Evolutionary conservation across 1,140 invertebrate species (phyloP).

Genomic region (Acyrthosiphon pisum): DNA sequence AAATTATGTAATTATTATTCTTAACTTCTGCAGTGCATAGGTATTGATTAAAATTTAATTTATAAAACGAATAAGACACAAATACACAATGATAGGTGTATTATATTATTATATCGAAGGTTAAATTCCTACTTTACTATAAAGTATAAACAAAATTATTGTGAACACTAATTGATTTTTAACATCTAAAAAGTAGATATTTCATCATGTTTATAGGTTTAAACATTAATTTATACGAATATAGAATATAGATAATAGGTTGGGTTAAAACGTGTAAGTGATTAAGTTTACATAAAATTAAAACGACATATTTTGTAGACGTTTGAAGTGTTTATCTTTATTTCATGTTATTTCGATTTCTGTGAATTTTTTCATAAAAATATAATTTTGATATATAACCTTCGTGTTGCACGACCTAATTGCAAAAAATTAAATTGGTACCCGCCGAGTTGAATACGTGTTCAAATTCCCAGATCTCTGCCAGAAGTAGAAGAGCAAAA

Average conservation of each 20-base stretch:
- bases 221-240: neutral
- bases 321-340: too few relatives aligned
- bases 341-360: too few relatives aligned
- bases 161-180: neutral
- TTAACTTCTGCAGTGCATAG: neutral
- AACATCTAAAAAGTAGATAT: neutral
- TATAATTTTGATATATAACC: too few relatives aligned
- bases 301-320: neutral
- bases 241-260: neutral
- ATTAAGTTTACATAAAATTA: neutral
- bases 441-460: too few relatives aligned
- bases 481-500: too few relatives aligned
- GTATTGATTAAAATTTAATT: neutral
- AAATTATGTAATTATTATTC: too few relatives aligned
- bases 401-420: too few relatives aligned
- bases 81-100: neutral
- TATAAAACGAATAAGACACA: neutral
- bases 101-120: neutral
- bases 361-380: too few relatives aligned
- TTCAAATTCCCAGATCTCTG: too few relatives aligned
- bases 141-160: neutral
- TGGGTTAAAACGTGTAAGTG: neutral
- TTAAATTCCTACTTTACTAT: neutral
- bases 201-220: neutral
- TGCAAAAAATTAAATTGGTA: too few relatives aligned